These are phyloP conservation scores for Ptychodera flava DNA, from an alignment of 35 echinoderm and acorn worm species.

Conservation along the genomic window DNA sequence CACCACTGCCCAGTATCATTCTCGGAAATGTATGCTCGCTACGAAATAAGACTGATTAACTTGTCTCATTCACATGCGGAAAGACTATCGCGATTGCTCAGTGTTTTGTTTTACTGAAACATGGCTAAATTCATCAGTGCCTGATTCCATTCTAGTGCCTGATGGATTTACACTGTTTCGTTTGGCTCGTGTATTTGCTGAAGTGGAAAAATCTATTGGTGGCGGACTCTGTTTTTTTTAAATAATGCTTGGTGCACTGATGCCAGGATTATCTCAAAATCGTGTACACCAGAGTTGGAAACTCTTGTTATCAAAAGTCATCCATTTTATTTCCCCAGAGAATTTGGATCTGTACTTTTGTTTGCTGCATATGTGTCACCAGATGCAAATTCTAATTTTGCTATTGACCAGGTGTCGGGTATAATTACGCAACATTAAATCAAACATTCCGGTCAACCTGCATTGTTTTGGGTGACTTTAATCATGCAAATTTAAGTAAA, in stretches of 20 bases:
- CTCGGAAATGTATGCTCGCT: constrained; percentile 24
- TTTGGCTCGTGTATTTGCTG: neutral
- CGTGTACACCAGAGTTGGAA: constrained; percentile 4
- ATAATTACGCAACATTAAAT: constrained; percentile 14
- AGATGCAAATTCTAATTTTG: neutral
- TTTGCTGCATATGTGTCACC: neutral
- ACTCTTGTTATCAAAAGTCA: constrained; percentile 13
- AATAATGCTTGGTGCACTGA: constrained; percentile 20
- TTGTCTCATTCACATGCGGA: constrained; percentile 33
- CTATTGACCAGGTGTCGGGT: neutral
- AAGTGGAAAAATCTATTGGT: constrained; percentile 18
- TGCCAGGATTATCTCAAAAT: constrained; percentile 1
- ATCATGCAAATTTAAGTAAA: constrained; percentile 19
- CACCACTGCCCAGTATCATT: constrained; percentile 26
- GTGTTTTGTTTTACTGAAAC: constrained; percentile 35
- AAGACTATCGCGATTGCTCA: constrained; percentile 26
- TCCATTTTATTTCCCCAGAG: constrained; percentile 22
- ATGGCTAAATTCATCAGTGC: constrained; percentile 20
- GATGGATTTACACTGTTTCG: constrained; percentile 28
- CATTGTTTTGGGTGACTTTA: constrained; percentile 22
- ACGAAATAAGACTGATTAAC: constrained; percentile 21
- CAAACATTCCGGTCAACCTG: neutral
- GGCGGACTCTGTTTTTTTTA: constrained; percentile 20
- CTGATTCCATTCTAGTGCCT: constrained; percentile 4
- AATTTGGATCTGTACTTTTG: constrained; percentile 2